These are phyloP conservation scores for Seira sanloemensis DNA, from an alignment of 2,888 invertebrate species.

Conservation along the genomic window DNA sequence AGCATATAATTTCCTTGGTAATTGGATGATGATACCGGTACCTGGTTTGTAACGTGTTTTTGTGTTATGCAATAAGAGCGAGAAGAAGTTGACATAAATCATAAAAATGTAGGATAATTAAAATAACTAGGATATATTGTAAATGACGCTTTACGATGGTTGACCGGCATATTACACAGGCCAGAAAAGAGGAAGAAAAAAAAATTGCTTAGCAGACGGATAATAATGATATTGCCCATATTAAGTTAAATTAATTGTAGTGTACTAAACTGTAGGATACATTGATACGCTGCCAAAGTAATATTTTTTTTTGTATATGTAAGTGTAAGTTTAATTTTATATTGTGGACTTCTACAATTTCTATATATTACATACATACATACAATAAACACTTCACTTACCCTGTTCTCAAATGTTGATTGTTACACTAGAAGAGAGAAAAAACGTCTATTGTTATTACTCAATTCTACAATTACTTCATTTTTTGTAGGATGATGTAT, in stretches of 20 bases:
- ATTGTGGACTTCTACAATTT: no score
- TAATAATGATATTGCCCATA: not conserved
- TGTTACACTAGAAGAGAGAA: conserved; percentile 1
- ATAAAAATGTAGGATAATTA: not conserved
- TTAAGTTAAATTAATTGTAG: conserved; percentile 15
- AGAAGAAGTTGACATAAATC: not conserved
- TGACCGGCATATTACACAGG: not conserved
- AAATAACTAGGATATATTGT: not conserved
- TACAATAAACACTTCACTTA: conserved; percentile 2
- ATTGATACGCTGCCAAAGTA: conserved; percentile 16
- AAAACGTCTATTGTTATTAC: conserved; percentile 12
- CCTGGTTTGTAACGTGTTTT: no score
- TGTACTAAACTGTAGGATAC: no score
- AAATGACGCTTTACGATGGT: no score
- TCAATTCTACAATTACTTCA: not conserved
- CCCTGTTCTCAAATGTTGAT: not conserved
- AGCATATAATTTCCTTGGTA: no score
- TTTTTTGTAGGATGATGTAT: not conserved
- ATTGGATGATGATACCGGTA: not conserved
- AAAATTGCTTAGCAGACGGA: not conserved
- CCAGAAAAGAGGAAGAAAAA: not conserved
- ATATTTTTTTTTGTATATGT: not conserved
- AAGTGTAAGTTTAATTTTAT: no score
- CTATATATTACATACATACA: no score
- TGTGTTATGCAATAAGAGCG: not conserved